A percentile compares a stretch with the other conserved stretches of the same genome.
Conservation (phyloP, 2,113 vertebrate species). For the Zootoca vivipara region DNA sequence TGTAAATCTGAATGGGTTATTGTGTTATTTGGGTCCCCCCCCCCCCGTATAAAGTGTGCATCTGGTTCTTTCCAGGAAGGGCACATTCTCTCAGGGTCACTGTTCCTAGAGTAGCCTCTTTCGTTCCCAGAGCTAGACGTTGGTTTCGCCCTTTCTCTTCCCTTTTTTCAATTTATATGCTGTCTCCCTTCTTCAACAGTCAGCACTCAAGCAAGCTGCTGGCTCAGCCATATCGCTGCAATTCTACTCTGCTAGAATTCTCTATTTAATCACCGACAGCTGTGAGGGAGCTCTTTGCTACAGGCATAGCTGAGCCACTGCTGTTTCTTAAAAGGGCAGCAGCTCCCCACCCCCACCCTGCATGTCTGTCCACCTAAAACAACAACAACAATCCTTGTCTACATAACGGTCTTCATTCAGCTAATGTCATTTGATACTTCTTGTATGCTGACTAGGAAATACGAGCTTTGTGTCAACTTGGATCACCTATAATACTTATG, state of each 20-base stretch:
- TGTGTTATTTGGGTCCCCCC: background rate
- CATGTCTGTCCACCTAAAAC: no score
- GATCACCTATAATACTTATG: background rate
- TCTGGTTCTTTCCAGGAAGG: background rate
- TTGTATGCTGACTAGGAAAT: background rate
- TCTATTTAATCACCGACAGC: constrained; percentile 26
- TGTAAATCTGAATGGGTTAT: background rate
- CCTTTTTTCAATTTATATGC: background rate
- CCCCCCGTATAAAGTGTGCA: background rate
- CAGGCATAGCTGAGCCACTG: background rate
- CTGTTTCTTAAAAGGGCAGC: constrained; percentile 7
- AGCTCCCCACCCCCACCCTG: background rate
- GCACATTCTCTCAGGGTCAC: background rate
- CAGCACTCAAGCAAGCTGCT: constrained; percentile 24
- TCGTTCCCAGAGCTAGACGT: background rate
- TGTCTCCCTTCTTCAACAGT: background rate
- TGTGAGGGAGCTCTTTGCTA: constrained; percentile 6
- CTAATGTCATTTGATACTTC: background rate
- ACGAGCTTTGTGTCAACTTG: background rate
- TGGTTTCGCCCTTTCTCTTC: background rate
- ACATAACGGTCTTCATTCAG: background rate
- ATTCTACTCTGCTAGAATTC: constrained; percentile 20
- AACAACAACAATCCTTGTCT: no score
- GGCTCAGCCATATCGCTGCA: constrained; percentile 17
- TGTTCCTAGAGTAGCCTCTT: background rate